phyloP scores from a whole-genome alignment of 35 echinoderm and acorn worm species.

The Apostichopus japonicus region DNA sequence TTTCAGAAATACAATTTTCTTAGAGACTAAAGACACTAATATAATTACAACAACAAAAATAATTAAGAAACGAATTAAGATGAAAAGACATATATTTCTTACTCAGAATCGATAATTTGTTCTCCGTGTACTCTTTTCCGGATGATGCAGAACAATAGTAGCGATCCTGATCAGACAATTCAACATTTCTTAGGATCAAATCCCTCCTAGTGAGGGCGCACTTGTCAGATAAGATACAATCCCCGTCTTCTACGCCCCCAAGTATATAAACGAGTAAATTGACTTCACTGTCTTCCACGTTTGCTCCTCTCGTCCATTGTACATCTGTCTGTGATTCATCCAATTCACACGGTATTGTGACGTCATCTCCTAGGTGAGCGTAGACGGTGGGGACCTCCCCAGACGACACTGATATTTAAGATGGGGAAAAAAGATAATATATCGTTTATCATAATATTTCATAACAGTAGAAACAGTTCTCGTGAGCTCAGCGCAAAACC shows the following conservation, averaged over 20 bases:
- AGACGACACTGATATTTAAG: background rate
- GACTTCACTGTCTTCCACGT: background rate
- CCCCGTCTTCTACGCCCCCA: background rate
- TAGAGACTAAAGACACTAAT: too few species aligned
- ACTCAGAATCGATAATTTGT: background rate
- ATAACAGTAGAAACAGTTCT: too few species aligned
- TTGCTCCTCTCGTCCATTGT: background rate
- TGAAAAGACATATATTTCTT: background rate
- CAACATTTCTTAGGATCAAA: background rate
- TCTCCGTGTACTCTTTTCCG: background rate
- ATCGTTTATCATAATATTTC: background rate
- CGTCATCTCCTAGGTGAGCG: background rate
- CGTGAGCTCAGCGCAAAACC: too few species aligned
- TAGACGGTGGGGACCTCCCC: constrained; percentile 2
- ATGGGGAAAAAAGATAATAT: background rate
- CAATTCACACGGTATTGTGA: background rate
- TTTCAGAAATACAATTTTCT: too few species aligned
- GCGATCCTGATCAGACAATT: background rate
- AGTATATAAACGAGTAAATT: background rate
- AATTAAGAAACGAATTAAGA: too few species aligned
- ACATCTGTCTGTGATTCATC: background rate
- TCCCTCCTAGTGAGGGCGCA: background rate
- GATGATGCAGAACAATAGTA: background rate
- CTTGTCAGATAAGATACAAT: background rate
- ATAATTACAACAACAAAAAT: too few species aligned